Conservation (phyloP, 2,797 vertebrate genomes). For the Scleropages formosus region DNA sequence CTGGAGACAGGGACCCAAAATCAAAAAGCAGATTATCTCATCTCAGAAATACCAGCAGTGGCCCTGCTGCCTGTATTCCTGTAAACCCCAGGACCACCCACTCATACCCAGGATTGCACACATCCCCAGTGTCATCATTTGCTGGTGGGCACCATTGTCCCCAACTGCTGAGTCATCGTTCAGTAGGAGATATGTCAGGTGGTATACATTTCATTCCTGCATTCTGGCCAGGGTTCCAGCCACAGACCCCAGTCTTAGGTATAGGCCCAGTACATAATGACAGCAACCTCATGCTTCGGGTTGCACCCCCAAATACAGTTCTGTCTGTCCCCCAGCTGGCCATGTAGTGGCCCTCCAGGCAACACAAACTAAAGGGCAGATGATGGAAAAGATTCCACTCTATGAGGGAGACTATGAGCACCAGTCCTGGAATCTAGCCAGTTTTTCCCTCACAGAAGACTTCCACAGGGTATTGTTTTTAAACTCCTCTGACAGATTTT, state of each 20-base stretch:
- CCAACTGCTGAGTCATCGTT: conserved; percentile 48
- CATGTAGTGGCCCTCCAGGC: conserved; percentile 45
- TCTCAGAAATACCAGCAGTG: conserved; percentile 41
- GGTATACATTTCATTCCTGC: conserved; percentile 56
- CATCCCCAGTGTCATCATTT: conserved; percentile 55
- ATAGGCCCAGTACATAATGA: conserved; percentile 50
- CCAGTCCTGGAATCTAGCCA: not conserved
- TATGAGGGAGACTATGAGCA: no score
- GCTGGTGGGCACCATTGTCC: conserved; percentile 43
- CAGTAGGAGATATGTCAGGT: conserved; percentile 56
- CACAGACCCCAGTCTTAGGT: conserved; percentile 47
- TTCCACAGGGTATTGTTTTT: not conserved
- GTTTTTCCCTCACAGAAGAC: not conserved
- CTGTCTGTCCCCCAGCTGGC: conserved; percentile 52
- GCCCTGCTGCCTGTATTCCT: conserved; percentile 24
- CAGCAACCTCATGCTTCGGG: conserved; percentile 57
- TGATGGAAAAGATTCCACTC: conserved; percentile 18
- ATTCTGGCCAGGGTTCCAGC: conserved; percentile 65
- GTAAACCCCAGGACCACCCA: conserved; percentile 45
- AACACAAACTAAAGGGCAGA: conserved; percentile 13
- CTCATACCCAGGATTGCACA: conserved; percentile 46
- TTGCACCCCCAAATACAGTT: conserved; percentile 50
- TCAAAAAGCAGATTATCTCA: conserved; percentile 34
- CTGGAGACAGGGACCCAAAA: conserved; percentile 43
- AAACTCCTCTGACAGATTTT: not conserved